These are phyloP conservation scores for Antechinus stuartii DNA, from an alignment of 2,113 vertebrate species.

Conservation along the genomic window DNA sequence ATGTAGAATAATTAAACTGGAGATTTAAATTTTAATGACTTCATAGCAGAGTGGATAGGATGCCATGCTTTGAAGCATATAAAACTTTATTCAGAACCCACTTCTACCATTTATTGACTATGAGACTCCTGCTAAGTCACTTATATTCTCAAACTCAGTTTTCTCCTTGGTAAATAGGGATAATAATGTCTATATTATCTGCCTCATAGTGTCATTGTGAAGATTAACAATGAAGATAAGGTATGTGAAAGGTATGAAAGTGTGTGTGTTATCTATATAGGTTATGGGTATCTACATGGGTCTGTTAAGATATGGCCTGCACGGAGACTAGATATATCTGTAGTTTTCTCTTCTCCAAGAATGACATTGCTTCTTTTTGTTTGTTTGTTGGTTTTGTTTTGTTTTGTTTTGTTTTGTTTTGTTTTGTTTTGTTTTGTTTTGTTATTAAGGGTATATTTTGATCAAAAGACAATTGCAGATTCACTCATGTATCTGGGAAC, in stretches of 20 bases:
- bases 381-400: too few relatives aligned
- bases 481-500: too few relatives aligned
- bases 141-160: background rate
- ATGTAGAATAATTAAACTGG: too few relatives aligned
- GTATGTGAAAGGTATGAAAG: background rate
- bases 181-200: background rate
- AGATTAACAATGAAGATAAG: background rate
- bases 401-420: too few relatives aligned
- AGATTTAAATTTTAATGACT: background rate
- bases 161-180: background rate
- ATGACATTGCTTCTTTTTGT: too few relatives aligned
- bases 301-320: too few relatives aligned
- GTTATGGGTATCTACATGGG: too few relatives aligned
- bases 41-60: background rate
- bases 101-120: background rate
- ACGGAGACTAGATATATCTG: too few relatives aligned
- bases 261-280: background rate
- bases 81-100: slow-evolving; percentile 19
- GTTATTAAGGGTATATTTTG: too few relatives aligned
- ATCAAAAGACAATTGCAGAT: too few relatives aligned
- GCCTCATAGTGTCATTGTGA: background rate
- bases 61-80: slow-evolving; percentile 19
- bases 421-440: too few relatives aligned
- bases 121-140: background rate
- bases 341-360: too few relatives aligned